Evolutionary conservation across 1,140 invertebrate species (phyloP).

Genomic region (Lordiphosa collinella): DNA sequence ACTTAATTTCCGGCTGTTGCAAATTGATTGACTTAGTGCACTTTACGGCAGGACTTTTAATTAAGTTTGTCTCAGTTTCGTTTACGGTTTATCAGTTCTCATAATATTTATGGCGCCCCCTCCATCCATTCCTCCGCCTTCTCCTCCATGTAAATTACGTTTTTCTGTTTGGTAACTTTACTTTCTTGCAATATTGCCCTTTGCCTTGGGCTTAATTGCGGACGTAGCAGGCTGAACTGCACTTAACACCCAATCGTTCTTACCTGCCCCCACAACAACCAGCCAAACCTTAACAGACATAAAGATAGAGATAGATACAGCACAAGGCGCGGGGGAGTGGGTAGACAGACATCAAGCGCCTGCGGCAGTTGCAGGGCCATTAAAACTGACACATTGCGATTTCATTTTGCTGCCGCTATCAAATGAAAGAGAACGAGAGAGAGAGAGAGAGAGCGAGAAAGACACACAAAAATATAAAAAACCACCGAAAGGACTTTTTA

Average conservation of each 20-base stretch:
- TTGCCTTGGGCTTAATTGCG: slow-evolving; percentile 28
- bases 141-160: slow-evolving; percentile 11
- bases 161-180: slow-evolving; percentile 28
- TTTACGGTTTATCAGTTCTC: slow-evolving; percentile 21
- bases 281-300: slow-evolving; percentile 1
- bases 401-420: slow-evolving; percentile 39
- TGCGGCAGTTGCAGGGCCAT: slow-evolving; percentile 69
- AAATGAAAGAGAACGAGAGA: slow-evolving; percentile 4
- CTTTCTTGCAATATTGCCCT: slow-evolving; percentile 20
- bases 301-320: neutral
- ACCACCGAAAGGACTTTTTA: slow-evolving; percentile 65
- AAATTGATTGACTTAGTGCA: slow-evolving; percentile 12
- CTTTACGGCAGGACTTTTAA: slow-evolving; percentile 17
- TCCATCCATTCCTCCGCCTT: no score
- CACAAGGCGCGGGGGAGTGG: neutral
- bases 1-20: slow-evolving; percentile 5
- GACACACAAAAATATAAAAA: slow-evolving; percentile 18
- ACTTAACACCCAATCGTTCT: slow-evolving; percentile 52
- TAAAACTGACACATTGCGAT: slow-evolving; percentile 75
- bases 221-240: slow-evolving; percentile 12
- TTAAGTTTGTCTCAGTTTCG: slow-evolving; percentile 34
- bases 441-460: slow-evolving; percentile 3
- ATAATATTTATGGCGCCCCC: slow-evolving; percentile 39
- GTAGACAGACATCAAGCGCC: slow-evolving; percentile 48
- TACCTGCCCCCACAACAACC: slow-evolving; percentile 17